These are phyloP conservation scores for Malurus splendens DNA, from an alignment of 2,797 vertebrate genomes.

Conservation along the genomic window DNA sequence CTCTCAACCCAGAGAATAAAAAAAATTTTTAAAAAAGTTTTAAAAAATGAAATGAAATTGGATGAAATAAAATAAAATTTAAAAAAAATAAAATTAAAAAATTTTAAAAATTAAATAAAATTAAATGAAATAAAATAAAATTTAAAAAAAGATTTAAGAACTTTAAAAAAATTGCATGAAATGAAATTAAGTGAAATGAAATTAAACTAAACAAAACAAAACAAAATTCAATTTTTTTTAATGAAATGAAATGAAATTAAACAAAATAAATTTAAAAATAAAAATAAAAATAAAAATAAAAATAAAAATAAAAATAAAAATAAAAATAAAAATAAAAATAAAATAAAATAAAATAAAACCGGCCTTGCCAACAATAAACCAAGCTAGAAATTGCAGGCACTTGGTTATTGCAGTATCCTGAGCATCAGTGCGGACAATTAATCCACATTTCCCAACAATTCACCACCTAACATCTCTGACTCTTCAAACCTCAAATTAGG, in stretches of 20 bases:
- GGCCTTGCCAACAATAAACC: neutral
- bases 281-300: neutral
- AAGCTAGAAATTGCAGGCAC: neutral
- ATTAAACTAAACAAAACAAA: no score
- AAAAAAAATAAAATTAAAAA: neutral
- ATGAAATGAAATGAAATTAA: neutral
- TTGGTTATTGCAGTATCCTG: neutral
- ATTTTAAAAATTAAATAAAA: no score
- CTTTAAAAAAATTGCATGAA: no score
- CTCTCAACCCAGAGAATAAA: neutral
- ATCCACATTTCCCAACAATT: neutral
- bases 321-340: neutral
- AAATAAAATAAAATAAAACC: neutral
- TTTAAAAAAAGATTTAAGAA: no score
- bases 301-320: neutral
- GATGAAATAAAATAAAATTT: neutral
- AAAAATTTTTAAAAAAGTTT: neutral
- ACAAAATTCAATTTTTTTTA: neutral
- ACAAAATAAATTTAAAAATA: neutral
- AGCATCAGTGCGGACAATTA: neutral
- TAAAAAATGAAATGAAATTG: neutral
- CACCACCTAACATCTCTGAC: neutral
- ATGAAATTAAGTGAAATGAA: no score
- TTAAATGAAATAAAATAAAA: no score
- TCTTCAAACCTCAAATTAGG: neutral